Conservation (phyloP, 2,113 vertebrate species). For the Talpa occidentalis region DNA sequence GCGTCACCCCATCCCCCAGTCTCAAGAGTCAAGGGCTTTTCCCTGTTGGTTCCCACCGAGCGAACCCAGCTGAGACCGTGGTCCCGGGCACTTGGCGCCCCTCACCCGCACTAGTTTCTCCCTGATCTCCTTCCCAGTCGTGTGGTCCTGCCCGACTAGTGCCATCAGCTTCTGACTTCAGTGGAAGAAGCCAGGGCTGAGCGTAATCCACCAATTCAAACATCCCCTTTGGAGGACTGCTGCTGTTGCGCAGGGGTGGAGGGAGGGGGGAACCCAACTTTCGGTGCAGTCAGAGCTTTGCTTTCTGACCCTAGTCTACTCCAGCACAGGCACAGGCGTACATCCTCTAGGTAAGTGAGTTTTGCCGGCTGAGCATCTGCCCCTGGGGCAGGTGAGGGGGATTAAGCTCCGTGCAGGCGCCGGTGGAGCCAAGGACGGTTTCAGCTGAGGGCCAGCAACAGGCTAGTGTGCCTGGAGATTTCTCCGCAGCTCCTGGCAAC, state of each 20-base stretch:
- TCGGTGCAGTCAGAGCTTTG: slow-evolving; percentile 55
- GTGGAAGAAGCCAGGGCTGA: not conserved
- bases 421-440: not conserved
- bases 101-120: slow-evolving; percentile 27
- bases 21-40: not conserved
- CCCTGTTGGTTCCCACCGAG: not conserved
- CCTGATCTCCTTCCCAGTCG: not conserved
- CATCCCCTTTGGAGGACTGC: slow-evolving; percentile 45
- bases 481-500: not conserved
- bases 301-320: not conserved
- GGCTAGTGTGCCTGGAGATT: slow-evolving; percentile 44
- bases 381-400: not conserved
- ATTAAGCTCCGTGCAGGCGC: not conserved
- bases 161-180: slow-evolving; percentile 46
- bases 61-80: not conserved
- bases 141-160: not conserved
- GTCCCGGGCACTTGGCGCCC: not conserved
- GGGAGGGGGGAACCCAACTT: slow-evolving; percentile 77
- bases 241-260: slow-evolving; percentile 64
- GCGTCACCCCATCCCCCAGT: slow-evolving; percentile 49
- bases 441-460: slow-evolving; percentile 65
- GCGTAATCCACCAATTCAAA: slow-evolving; percentile 51
- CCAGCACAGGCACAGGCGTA: not conserved
- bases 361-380: not conserved
- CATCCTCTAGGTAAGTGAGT: slow-evolving; percentile 40